These are phyloP conservation scores for Thaumatotibia leucotreta DNA, from an alignment of 1,140 invertebrate species.

Conservation along the genomic window DNA sequence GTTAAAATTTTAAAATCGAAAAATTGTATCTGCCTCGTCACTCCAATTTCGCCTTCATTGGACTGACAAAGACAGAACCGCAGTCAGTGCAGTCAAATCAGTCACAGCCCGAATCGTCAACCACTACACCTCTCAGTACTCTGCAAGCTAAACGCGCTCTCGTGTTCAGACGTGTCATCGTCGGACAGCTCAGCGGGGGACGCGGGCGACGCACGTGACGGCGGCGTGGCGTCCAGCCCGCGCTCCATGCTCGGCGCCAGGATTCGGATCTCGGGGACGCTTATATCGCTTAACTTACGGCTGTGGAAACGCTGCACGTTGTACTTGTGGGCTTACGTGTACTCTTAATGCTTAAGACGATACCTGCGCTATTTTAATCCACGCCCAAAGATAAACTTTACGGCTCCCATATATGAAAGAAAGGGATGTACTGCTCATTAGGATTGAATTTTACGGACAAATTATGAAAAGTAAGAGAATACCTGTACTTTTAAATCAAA, in stretches of 20 bases:
- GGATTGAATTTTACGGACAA: too few species aligned
- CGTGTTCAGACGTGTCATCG: constrained; percentile 67
- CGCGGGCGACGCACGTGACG: constrained; percentile 51
- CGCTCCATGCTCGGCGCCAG: constrained; percentile 86
- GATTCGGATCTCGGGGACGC: constrained; percentile 85
- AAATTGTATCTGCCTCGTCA: too few species aligned
- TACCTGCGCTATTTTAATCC: too few species aligned
- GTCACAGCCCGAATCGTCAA: constrained; percentile 32
- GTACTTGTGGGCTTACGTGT: neutral
- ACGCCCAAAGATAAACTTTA: too few species aligned
- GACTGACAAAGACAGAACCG: too few species aligned
- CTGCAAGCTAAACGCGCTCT: constrained; percentile 70
- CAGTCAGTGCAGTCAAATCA: too few species aligned
- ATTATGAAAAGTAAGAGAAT: too few species aligned
- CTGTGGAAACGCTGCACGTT: constrained; percentile 62
- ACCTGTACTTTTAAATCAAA: too few species aligned
- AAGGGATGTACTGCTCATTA: too few species aligned
- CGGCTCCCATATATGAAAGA: too few species aligned
- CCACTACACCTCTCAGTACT: constrained; percentile 55
- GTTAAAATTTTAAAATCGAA: too few species aligned
- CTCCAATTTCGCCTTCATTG: too few species aligned
- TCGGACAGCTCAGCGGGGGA: constrained; percentile 30
- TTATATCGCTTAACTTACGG: constrained; percentile 83
- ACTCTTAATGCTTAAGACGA: neutral
- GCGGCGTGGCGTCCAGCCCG: constrained; percentile 77